Conservation (phyloP, 2,888 invertebrate species). For the Gymnoscelis rufifasciata region DNA sequence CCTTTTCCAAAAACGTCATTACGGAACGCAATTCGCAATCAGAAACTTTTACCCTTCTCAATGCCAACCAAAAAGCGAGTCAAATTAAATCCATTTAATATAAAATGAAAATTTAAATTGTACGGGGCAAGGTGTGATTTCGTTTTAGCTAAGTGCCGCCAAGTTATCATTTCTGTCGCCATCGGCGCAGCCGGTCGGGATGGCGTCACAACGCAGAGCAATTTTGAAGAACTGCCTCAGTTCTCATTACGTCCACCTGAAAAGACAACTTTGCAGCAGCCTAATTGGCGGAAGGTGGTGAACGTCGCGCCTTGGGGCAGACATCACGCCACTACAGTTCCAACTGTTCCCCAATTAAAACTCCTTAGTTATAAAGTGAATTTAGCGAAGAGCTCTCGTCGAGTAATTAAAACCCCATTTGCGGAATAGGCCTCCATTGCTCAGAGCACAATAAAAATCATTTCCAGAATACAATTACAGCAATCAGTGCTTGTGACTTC, state of each 20-base stretch:
- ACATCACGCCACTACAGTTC: conserved; percentile 36
- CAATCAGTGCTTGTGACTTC: conserved; percentile 26
- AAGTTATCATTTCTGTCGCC: conserved; percentile 1
- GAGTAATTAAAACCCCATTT: conserved; percentile 57
- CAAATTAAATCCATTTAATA: conserved; percentile 29
- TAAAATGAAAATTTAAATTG: conserved; percentile 47
- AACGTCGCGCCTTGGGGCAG: conserved; percentile 45
- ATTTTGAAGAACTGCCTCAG: background rate
- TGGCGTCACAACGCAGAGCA: background rate
- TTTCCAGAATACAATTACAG: conserved; percentile 29
- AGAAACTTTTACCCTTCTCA: conserved; percentile 39
- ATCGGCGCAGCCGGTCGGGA: background rate
- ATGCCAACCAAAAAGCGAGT: conserved; percentile 28
- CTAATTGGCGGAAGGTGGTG: conserved; percentile 45
- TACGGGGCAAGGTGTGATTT: conserved; percentile 44
- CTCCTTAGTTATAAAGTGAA: conserved; percentile 45
- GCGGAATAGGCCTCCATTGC: conserved; percentile 37
- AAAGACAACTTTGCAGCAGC: conserved; percentile 13
- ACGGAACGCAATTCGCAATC: conserved; percentile 40
- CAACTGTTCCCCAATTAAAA: conserved; percentile 47
- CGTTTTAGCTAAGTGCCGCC: conserved; percentile 23
- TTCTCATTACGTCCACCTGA: background rate
- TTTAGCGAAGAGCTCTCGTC: conserved; percentile 40
- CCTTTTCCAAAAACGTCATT: conserved; percentile 36
- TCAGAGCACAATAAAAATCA: conserved; percentile 30